phyloP scores from a whole-genome alignment of 2,888 invertebrate genomes.

The Rhagophthalmus giganteus region DNA sequence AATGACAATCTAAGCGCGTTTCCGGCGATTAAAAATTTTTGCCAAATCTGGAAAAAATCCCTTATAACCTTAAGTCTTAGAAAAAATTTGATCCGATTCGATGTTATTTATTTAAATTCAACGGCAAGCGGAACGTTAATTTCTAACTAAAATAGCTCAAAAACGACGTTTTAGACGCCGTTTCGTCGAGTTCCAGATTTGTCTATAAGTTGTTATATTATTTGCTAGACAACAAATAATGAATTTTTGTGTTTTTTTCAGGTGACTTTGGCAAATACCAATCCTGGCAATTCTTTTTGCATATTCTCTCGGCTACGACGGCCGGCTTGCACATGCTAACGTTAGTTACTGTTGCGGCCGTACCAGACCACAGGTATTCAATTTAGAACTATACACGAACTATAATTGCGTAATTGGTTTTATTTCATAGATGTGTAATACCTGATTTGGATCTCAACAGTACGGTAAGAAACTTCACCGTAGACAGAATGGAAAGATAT shows the following conservation, averaged over 20 bases:
- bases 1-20: no score
- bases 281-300: conserved; percentile 75
- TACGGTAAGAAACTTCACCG: conserved; percentile 56
- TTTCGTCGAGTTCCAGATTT: no score
- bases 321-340: conserved; percentile 84
- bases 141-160: no score
- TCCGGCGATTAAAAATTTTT: no score
- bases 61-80: no score
- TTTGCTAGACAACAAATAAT: no score
- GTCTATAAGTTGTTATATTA: no score
- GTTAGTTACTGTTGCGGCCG: conserved; percentile 77
- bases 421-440: conserved; percentile 62
- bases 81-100: no score
- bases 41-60: no score
- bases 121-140: no score
- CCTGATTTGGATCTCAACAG: conserved; percentile 61
- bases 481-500: conserved; percentile 57
- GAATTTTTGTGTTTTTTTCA: conserved; percentile 33
- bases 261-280: conserved; percentile 86
- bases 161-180: no score
- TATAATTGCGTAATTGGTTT: conserved; percentile 1
- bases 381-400: background rate
- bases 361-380: conserved; percentile 66
- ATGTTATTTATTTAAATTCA: no score
- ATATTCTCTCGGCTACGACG: conserved; percentile 74